These are phyloP conservation scores for Miichthys miiuy DNA, from an alignment of 2,797 vertebrate species.

Conservation along the genomic window DNA sequence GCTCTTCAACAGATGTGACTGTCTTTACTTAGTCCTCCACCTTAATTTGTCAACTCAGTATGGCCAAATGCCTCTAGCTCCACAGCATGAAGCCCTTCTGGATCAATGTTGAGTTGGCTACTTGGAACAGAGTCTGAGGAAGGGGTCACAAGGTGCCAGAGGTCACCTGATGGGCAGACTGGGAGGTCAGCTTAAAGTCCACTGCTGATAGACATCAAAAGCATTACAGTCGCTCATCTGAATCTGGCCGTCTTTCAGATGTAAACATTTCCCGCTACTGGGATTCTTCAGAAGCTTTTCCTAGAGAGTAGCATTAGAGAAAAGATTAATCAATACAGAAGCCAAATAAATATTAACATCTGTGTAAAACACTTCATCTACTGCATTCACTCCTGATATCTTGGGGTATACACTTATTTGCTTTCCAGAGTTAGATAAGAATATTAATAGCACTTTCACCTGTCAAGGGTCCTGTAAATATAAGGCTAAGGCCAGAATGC, in stretches of 20 bases:
- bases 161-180: constrained; percentile 29
- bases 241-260: constrained; percentile 78
- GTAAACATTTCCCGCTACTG: constrained; percentile 87
- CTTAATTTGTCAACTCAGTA: constrained; percentile 36
- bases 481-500: neutral
- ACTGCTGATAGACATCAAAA: constrained; percentile 86
- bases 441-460: neutral
- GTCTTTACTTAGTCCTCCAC: constrained; percentile 46
- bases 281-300: constrained; percentile 89
- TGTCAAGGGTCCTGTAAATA: neutral
- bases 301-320: constrained; percentile 70
- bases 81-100: constrained; percentile 15
- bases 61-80: constrained; percentile 30
- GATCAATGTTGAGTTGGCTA: constrained; percentile 29
- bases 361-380: neutral
- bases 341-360: neutral
- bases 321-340: neutral
- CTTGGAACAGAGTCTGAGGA: constrained; percentile 32
- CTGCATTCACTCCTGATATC: neutral
- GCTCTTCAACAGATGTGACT: constrained; percentile 34
- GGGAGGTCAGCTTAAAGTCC: constrained; percentile 88
- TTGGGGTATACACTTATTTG: neutral
- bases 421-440: neutral
- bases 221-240: constrained; percentile 85
- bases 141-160: constrained; percentile 34